phyloP scores from a whole-genome alignment of 2,888 invertebrate species.

The Agrilus cyanescens region DNA sequence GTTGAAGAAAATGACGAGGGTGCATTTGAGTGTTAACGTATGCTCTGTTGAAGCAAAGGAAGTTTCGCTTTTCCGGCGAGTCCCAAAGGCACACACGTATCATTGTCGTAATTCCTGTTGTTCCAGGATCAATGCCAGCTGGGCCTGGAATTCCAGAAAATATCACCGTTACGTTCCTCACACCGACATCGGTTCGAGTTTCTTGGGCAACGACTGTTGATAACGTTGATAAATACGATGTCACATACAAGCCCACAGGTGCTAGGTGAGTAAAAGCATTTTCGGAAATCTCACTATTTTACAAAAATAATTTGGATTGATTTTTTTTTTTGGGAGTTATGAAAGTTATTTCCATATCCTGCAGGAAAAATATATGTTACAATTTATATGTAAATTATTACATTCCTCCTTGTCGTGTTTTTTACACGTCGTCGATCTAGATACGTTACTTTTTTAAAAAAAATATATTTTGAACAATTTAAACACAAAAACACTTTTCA shows the following conservation, averaged over 20 bases:
- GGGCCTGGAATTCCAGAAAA: conserved; percentile 67
- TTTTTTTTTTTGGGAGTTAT: not conserved
- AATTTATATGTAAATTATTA: not conserved
- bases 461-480: no score
- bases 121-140: conserved; percentile 64
- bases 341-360: not conserved
- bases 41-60: no score
- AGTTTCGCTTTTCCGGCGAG: no score
- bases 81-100: no score
- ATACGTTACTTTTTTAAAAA: no score
- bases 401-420: no score
- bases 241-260: conserved; percentile 81
- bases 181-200: conserved; percentile 73
- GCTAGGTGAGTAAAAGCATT: conserved; percentile 68
- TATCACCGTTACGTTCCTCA: conserved; percentile 78
- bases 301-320: no score
- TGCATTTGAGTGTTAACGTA: no score
- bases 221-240: conserved; percentile 79
- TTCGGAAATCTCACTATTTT: no score
- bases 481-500: no score
- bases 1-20: no score
- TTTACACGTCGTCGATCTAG: no score
- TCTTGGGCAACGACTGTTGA: conserved; percentile 78
- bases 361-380: not conserved
- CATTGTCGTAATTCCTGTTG: conserved; percentile 7